Percentiles rank a stretch among this genome's conserved stretches.
These are phyloP conservation scores for Pediacus dermestoides DNA, from an alignment of 2,888 invertebrate species.

Conservation along the genomic window DNA sequence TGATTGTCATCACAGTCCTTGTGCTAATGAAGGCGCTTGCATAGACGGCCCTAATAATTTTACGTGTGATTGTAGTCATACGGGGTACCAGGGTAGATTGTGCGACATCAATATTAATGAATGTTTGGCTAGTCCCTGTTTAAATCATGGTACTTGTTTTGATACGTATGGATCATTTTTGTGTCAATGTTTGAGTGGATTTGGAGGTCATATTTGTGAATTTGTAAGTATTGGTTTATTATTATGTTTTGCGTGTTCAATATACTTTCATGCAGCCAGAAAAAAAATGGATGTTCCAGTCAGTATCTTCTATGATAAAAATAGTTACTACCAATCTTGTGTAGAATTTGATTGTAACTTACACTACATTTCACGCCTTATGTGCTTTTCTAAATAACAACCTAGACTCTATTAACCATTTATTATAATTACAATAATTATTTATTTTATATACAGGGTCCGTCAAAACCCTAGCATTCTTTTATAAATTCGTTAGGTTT, in stretches of 20 bases:
- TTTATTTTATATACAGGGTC: too few species aligned
- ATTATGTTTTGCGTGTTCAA: neutral
- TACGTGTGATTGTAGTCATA: slow-evolving; percentile 72
- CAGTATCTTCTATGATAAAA: too few species aligned
- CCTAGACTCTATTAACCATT: too few species aligned
- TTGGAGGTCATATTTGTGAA: slow-evolving; percentile 76
- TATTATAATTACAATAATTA: too few species aligned
- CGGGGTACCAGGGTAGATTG: slow-evolving; percentile 69
- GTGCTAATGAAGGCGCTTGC: slow-evolving; percentile 64
- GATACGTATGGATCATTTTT: slow-evolving; percentile 78
- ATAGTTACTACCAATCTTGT: too few species aligned
- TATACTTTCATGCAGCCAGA: too few species aligned
- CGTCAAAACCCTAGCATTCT: too few species aligned
- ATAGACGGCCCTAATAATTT: slow-evolving; percentile 70
- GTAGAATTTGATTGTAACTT: too few species aligned
- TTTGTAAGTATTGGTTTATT: slow-evolving; percentile 48
- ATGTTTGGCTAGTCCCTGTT: slow-evolving; percentile 66
- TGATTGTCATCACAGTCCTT: slow-evolving; percentile 70
- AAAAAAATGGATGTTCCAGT: too few species aligned
- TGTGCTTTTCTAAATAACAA: too few species aligned
- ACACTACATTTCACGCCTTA: too few species aligned
- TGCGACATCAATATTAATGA: slow-evolving; percentile 81
- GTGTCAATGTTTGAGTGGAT: slow-evolving; percentile 77
- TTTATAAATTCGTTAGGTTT: too few species aligned
- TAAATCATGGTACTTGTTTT: slow-evolving; percentile 73